Base-by-base conservation (phyloP, 2,888 invertebrate species). In the Caradrina clavipalpis region DNA sequence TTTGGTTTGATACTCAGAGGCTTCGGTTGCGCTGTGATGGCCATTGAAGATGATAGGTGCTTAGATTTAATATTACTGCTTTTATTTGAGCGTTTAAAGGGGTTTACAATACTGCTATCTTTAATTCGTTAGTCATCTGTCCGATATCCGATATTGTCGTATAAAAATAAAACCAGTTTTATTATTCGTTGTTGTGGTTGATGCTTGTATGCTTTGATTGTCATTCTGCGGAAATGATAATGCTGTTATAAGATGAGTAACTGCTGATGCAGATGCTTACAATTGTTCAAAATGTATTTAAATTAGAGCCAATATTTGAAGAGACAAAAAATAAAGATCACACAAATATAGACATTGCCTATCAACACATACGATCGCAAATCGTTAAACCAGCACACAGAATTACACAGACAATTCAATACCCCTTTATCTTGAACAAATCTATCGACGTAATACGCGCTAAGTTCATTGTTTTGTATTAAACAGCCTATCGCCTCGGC, bases 401-500 rank as follows among this genome's bases (percentile, higher is more conserved):
- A 78, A 82, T 84, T 86, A 85, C 77, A 70, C 77, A 70, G 75
- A 78, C 77, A 74, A 80, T 80, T 82, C 60, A 76, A 86, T 45
- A 69, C 60, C 54, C 71, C 78, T 85, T 85, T 85, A 86, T 85
- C 83, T 77, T 66, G 76, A 82, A 86, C 76, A 80, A 85, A 84
- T 84, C 85, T 82, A 82, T 76, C 47, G 65, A 67, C 55, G 63
- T 53, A 71, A 75, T 70, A 80, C 77, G 84, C 80, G 80, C 73
- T 73, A 85, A 88, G 75, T 82, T 85, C 78, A 80, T 83, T 82
- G 86, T 81, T 88, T 87, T 78, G 86, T 89, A 88, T 90, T 89
- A 90, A 92, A 89, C 89, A 88, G 89, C 90, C 89, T 91, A 90
- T 91, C 91, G 86, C 89, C 87, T 90, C 88, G 60, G 53, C 68